These are phyloP conservation scores for Archegozetes longisetosus DNA, from an alignment of 1,140 invertebrate species.

Conservation along the genomic window DNA sequence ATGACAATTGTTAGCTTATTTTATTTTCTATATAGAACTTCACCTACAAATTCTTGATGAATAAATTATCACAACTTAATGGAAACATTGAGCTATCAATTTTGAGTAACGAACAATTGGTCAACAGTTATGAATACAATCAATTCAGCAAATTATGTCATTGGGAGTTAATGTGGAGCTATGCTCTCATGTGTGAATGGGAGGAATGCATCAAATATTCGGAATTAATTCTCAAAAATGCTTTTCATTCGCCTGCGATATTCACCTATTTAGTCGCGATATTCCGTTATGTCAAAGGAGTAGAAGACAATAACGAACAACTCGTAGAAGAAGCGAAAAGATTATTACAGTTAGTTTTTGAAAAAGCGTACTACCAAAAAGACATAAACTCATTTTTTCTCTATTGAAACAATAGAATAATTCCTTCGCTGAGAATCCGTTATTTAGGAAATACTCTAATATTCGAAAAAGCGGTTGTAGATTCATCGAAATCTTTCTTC, in stretches of 20 bases:
- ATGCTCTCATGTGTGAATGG: constrained; percentile 8
- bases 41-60: neutral
- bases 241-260: constrained; percentile 7
- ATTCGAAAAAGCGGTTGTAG: constrained; percentile 8
- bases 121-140: constrained; percentile 6
- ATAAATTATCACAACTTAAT: constrained; percentile 6
- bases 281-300: constrained; percentile 9
- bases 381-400: neutral
- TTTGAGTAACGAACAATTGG: neutral
- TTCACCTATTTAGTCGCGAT: constrained; percentile 2
- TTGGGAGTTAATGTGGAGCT: constrained; percentile 11
- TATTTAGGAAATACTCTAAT: constrained; percentile 10
- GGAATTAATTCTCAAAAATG: constrained; percentile 5
- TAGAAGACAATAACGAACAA: neutral
- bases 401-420: neutral
- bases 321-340: neutral
- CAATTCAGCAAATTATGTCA: neutral
- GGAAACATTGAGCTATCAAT: neutral
- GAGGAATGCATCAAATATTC: constrained; percentile 13
- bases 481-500: constrained; percentile 1
- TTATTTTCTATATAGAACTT: neutral
- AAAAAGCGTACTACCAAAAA: neutral
- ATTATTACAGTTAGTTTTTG: neutral
- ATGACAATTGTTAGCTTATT: neutral
- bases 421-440: constrained; percentile 7